Evolutionary conservation across 37 sponge, comb jelly and placozoan genomes (phyloP).

Genomic region (Theonella swinhoei): DNA sequence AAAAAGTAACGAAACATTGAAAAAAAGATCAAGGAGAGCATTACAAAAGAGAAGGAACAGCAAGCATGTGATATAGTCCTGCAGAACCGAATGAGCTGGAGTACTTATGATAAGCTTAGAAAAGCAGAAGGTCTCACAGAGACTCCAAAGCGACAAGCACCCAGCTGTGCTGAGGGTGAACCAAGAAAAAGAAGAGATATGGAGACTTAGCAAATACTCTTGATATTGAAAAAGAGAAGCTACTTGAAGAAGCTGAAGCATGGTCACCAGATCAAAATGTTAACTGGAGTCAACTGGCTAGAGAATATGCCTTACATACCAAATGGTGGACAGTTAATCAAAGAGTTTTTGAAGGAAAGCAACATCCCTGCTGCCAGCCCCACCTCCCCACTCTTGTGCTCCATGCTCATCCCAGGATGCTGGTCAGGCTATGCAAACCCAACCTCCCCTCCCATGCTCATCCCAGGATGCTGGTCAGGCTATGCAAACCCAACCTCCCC

Average conservation of each 20-base stretch:
- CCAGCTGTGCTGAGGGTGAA: too few species aligned
- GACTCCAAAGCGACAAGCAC: too few species aligned
- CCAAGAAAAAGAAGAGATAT: too few species aligned
- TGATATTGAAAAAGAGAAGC: not conserved
- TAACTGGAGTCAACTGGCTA: slow-evolving; percentile 23
- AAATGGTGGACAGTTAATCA: slow-evolving; percentile 27
- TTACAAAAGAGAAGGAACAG: slow-evolving; percentile 12
- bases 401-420: too few species aligned
- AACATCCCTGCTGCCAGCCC: slow-evolving; percentile 7
- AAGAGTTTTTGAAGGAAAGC: slow-evolving; percentile 3
- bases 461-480: too few species aligned
- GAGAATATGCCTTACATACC: slow-evolving; percentile 4
- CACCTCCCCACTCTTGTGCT: too few species aligned
- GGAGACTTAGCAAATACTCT: too few species aligned
- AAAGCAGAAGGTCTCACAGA: too few species aligned
- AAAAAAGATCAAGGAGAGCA: not conserved
- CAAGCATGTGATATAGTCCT: not conserved
- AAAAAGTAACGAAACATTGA: not conserved
- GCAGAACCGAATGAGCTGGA: slow-evolving; percentile 22
- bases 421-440: too few species aligned
- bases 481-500: too few species aligned
- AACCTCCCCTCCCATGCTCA: too few species aligned
- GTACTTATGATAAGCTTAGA: too few species aligned
- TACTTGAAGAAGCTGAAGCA: slow-evolving; percentile 16
- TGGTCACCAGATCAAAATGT: slow-evolving; percentile 20